A percentile compares a stretch with the other conserved stretches of the same genome.
Evolutionary conservation across 2,113 vertebrate genomes (phyloP).

Genomic region (Galbula dea): DNA sequence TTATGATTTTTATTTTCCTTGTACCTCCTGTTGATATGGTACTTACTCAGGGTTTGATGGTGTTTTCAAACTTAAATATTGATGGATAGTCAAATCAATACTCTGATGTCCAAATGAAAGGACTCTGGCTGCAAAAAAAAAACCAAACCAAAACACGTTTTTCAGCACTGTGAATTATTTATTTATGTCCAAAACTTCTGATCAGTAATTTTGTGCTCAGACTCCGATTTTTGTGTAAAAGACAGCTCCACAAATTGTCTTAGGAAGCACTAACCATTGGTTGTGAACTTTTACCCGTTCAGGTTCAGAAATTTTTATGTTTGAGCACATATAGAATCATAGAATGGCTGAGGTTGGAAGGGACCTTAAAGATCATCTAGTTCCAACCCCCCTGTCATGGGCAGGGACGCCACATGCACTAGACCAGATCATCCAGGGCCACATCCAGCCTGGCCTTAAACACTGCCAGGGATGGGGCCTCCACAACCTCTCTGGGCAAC

Average conservation of each 20-base stretch:
- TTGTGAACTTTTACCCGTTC: neutral
- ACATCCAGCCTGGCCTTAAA: too few relatives aligned
- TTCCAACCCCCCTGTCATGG: too few relatives aligned
- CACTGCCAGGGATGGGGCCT: too few relatives aligned
- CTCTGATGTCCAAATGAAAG: neutral
- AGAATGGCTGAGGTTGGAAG: too few relatives aligned
- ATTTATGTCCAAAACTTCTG: neutral
- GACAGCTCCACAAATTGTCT: neutral
- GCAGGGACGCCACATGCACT: too few relatives aligned
- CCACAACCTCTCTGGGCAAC: too few relatives aligned
- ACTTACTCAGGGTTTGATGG: neutral
- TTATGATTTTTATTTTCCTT: neutral
- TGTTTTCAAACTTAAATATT: neutral
- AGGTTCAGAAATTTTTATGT: neutral
- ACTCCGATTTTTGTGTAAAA: neutral
- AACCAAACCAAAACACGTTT: neutral
- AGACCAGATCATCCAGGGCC: too few relatives aligned
- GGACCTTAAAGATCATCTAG: too few relatives aligned
- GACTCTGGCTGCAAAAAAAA: neutral
- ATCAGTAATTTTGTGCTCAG: neutral
- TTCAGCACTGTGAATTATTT: neutral
- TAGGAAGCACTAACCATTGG: neutral
- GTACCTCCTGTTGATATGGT: neutral
- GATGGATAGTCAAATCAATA: neutral
- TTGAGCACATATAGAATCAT: neutral